Base-by-base conservation (phyloP, 1,140 invertebrate genomes). In the Steinernema khuongi region DNA sequence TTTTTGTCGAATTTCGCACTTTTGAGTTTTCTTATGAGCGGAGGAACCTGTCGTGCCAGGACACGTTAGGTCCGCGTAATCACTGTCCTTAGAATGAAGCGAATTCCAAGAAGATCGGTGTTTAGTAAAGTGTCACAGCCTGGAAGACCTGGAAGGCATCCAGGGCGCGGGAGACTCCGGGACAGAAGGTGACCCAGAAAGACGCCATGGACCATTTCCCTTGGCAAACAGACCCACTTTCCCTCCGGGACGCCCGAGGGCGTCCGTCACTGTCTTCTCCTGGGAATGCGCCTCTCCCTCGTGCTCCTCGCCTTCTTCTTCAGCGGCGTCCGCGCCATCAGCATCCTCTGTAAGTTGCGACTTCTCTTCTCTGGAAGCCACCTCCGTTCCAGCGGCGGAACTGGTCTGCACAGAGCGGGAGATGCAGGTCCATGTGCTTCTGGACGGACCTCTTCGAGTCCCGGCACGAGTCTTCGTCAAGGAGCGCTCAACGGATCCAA, bases 321-420 rank as follows among this genome's bases (percentile, higher is more conserved):
- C 36, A n/a, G 7, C n/a, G 7, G 36, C 36, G 7, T n/a, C n/a
- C 36, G n/a, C 36, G 36, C 36, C n/a, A n/a, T n/a, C 36, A n/a
- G 36, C 7, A 41, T 41, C 36, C 36, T 41, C 36, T 41, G 36
- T 41, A 41, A 41, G 36, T 41, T 41, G 36, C n/a, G n/a, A n/a
- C n/a, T n/a, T n/a, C n/a, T n/a, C n/a, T n/a, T n/a, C n/a, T n/a
- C n/a, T n/a, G n/a, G n/a, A n/a, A n/a, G n/a, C n/a, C n/a, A n/a
- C n/a, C n/a, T n/a, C n/a, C 2, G 4, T 29, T 74, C 7, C 69
- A 74, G 72, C 72, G 17, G 72, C 72, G 4, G 67, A 74, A 19
- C 33, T 74, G 28, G 41, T 74, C 11, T 74, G 72, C 33, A 74
- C 68, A 7, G 72, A 74, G n/a, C 67, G 72, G 7, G 72, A 74